A percentile compares a stretch with the other conserved stretches of the same genome.
Conservation (phyloP, 2,797 vertebrate genomes). For the Discoglossus pictus region DNA sequence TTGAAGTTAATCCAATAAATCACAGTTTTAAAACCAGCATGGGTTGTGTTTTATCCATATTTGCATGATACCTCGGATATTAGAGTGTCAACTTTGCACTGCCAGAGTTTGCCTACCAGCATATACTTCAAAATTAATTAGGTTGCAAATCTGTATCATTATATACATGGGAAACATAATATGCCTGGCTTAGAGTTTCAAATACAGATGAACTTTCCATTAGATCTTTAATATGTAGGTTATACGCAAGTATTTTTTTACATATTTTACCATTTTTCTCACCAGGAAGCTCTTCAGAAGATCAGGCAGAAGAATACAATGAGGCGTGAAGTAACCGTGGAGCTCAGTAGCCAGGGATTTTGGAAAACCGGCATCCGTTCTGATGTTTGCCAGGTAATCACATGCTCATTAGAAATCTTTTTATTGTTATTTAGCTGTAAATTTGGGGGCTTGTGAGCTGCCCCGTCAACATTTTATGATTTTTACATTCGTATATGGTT, state of each 20-base stretch:
- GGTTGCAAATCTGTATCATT: too few relatives aligned
- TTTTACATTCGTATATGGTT: conserved; percentile 13
- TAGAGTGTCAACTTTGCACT: not conserved
- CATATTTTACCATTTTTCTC: conserved; percentile 49
- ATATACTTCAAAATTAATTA: not conserved
- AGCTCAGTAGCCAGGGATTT: conserved; percentile 97
- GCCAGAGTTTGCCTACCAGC: not conserved
- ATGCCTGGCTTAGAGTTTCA: too few relatives aligned
- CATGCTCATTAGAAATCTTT: conserved; percentile 13
- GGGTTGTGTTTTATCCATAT: too few relatives aligned
- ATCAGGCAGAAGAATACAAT: conserved; percentile 99
- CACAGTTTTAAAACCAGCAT: conserved; percentile 3
- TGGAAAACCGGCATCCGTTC: conserved; percentile 98
- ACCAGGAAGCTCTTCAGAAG: conserved; percentile 95
- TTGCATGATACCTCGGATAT: too few relatives aligned
- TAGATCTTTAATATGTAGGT: conserved; percentile 20
- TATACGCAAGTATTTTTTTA: conserved; percentile 34
- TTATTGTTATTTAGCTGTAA: conserved; percentile 12
- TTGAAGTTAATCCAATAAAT: not conserved
- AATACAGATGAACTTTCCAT: too few relatives aligned
- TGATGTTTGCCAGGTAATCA: conserved; percentile 91
- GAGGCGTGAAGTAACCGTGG: conserved; percentile 96
- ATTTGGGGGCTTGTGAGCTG: not conserved
- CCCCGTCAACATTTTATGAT: not conserved
- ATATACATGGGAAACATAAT: too few relatives aligned